Evolutionary conservation across 2,113 vertebrate genomes (phyloP).

Genomic region (Cynoglossus semilaevis): DNA sequence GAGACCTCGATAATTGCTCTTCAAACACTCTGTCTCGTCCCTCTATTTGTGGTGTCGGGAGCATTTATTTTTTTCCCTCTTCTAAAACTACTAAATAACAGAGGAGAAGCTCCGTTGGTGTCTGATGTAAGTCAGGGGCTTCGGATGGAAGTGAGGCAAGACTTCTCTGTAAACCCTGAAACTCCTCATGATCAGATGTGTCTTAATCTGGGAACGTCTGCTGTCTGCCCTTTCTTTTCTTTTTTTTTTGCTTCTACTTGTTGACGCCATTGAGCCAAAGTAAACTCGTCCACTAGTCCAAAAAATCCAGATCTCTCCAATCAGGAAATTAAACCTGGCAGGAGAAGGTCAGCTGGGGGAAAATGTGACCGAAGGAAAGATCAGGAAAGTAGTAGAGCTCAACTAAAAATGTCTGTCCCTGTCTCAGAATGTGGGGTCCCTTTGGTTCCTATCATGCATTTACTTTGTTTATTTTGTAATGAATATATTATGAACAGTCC

Average conservation of each 20-base stretch:
- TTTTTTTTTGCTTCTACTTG: slow-evolving; percentile 18
- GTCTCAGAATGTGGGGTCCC: slow-evolving; percentile 4
- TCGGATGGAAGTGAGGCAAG: slow-evolving; percentile 8
- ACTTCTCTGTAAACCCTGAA: slow-evolving; percentile 40
- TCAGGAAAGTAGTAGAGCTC: slow-evolving; percentile 18
- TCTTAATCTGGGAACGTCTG: slow-evolving; percentile 43
- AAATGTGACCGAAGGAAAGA: slow-evolving; percentile 51
- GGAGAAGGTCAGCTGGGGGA: slow-evolving; percentile 41
- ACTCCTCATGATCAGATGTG: slow-evolving; percentile 26
- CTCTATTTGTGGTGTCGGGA: not conserved
- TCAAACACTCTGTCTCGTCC: slow-evolving; percentile 11
- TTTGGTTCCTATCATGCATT: not conserved
- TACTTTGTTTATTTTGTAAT: no score
- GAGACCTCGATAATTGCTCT: slow-evolving; percentile 13
- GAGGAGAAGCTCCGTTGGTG: not conserved
- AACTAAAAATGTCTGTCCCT: slow-evolving; percentile 7
- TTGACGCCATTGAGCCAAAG: slow-evolving; percentile 45
- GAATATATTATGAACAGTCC: no score
- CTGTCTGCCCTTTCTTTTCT: slow-evolving; percentile 15
- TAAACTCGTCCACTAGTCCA: slow-evolving; percentile 44
- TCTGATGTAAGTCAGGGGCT: slow-evolving; percentile 2
- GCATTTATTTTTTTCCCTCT: slow-evolving; percentile 6
- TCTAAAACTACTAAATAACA: slow-evolving; percentile 32
- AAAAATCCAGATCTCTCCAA: slow-evolving; percentile 47
- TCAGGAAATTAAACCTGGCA: slow-evolving; percentile 59